Base-by-base conservation (phyloP, 1,140 invertebrate species). In the Pachypsylla venusta region DNA sequence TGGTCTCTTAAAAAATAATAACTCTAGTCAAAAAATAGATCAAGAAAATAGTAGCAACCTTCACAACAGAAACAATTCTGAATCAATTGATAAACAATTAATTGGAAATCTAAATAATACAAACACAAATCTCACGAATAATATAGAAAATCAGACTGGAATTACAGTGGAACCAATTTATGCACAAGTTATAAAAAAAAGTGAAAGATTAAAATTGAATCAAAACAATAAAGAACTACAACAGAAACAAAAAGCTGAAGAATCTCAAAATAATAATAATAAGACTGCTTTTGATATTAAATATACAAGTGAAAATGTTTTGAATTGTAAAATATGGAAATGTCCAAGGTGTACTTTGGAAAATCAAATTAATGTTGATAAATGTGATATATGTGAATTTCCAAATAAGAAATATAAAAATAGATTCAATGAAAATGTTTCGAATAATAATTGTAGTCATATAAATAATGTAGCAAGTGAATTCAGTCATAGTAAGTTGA, bases 321-420 rank as follows among this genome's bases (percentile, higher is more conserved):
- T 57, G 39, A 53, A 19, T 58, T 28, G 26, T 60, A 67, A 67
- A n/a, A 69, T 73, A 2, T 81, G 79, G 79, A 74, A 74, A 54
- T 81, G 79, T 63, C 73, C 75, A 56, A 71, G 76, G 60, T 81
- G 79, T 62, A 81, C 79, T 2, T 70, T 80, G 16, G 73, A 77
- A 48, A 81, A 81, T 67, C 61, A 69, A 25, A 66, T 70, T 13
- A 68, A 71, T 42, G 65, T 71, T 53, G 73, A 74, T 26, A 71
- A 76, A 22, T 83, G 81, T 67, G 79, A 81, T 58, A 77, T 80
- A 0, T 83, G 81, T 63, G 79, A 82, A 64, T 74, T 79, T 0
- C 79, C 79, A 13, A 72, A 75, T 55, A 75, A 73, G 61, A 2
- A 55, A n/a, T 55, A 22, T 25, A 55, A 7, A 35, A 35, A 35